These are phyloP conservation scores for Rhogogaster chlorosoma DNA, from an alignment of 2,888 invertebrate species.

Conservation along the genomic window DNA sequence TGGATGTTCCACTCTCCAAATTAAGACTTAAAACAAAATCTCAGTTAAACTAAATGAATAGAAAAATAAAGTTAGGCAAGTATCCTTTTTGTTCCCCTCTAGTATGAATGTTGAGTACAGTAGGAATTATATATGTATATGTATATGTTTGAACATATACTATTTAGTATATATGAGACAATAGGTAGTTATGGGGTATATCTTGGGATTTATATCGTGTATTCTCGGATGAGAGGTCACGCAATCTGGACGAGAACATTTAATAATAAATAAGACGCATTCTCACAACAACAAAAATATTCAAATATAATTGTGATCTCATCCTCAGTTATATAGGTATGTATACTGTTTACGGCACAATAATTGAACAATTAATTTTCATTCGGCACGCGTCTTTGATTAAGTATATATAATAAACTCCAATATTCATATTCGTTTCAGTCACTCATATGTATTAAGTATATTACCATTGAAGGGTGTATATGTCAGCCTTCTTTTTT, in stretches of 20 bases:
- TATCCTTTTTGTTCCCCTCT: slow-evolving; percentile 56
- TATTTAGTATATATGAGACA: slow-evolving; percentile 5
- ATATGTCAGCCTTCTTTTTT: slow-evolving; percentile 48
- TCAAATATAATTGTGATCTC: slow-evolving; percentile 32
- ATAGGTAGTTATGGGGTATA: slow-evolving; percentile 22
- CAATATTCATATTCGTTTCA: slow-evolving; percentile 33
- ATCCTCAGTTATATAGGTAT: slow-evolving; percentile 5
- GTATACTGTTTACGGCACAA: slow-evolving; percentile 40
- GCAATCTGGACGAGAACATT: slow-evolving; percentile 9
- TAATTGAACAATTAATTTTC: slow-evolving; percentile 34
- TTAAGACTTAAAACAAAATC: slow-evolving; percentile 47
- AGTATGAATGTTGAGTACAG: slow-evolving; percentile 53
- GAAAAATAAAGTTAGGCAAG: slow-evolving; percentile 65
- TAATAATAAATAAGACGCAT: slow-evolving; percentile 45
- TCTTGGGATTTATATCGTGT: slow-evolving; percentile 19
- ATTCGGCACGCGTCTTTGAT: slow-evolving; percentile 22
- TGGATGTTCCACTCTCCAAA: slow-evolving; percentile 53
- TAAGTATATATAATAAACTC: slow-evolving; percentile 22
- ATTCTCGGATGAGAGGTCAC: slow-evolving; percentile 4
- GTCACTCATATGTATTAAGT: slow-evolving; percentile 35
- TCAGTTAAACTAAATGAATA: slow-evolving; percentile 64
- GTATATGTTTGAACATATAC: slow-evolving; percentile 25
- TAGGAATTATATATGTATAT: slow-evolving; percentile 45
- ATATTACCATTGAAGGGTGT: slow-evolving; percentile 43
- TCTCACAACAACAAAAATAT: slow-evolving; percentile 30